Evolutionary conservation across 2,888 invertebrate species (phyloP), one percentile per base, ranked within the genome.

Genomic region (Eupithecia centaureata): DNA sequence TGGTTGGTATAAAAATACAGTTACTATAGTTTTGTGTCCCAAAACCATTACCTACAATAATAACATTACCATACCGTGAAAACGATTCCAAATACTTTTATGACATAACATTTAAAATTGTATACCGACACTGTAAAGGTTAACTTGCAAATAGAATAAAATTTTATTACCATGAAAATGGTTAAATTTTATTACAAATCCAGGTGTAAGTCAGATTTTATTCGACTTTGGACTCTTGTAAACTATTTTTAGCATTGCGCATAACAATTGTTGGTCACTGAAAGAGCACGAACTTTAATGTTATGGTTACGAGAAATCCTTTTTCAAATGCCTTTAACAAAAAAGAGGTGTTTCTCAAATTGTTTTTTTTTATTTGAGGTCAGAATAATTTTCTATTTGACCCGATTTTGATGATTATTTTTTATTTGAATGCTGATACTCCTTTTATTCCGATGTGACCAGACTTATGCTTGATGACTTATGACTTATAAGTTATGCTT

Each of bases 131-230:
- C 67, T 58, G 67, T 75, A 71, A 58, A 64, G 70, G 69, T 73
- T 70, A 73, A 72, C 73, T 61, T 69, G 70, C 56, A 62, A 61
- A 72, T 71, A 59, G 63, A 28, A 72, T 75, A 73, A 75, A 75
- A 73, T 72, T 73, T 75, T 68, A 75, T 51, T 60, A 47, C 63
- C 25, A 57, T 61, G 73, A 68, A 57, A 73, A 75, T 73, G 69
- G 65, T 71, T 65, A 72, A 72, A 70, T 73, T 72, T 73, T 70
- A 72, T 63, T 66, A 68, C 13, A 60, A 63, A 65, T 71, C 65
- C 68, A 71, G 68, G 68, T 71, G 51, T 65, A 33, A 38, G 30
- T 59, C 51, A 27, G 57, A 32, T 70, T 70, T 67, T 66, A 70
- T 70, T 42, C 25, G 32, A 63, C 38, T 64, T 60, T 61, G 30